Evolutionary conservation across 2,797 vertebrate species (phyloP).

Genomic region (Rhynchotus rufescens): DNA sequence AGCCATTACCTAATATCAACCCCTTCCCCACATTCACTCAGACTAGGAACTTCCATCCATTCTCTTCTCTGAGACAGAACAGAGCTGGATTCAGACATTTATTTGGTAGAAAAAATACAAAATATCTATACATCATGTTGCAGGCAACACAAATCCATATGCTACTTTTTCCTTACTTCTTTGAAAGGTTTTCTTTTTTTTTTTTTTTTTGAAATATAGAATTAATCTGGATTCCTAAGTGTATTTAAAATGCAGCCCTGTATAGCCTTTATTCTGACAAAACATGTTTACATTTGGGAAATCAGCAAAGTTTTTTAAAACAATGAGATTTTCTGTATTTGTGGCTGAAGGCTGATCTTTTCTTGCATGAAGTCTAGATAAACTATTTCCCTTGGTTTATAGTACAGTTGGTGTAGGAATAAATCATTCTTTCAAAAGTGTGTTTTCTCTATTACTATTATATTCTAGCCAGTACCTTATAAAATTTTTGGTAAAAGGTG

Average conservation of each 20-base stretch:
- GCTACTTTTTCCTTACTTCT: too few species aligned
- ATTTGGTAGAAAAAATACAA: too few species aligned
- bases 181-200: too few species aligned
- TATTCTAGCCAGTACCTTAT: neutral
- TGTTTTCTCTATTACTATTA: neutral
- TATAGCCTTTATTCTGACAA: too few species aligned
- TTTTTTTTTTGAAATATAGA: too few species aligned
- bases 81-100: too few species aligned
- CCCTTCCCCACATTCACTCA: neutral
- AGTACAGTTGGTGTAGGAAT: constrained; percentile 21
- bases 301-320: too few species aligned
- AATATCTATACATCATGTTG: too few species aligned
- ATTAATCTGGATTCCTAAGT: too few species aligned
- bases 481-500: neutral
- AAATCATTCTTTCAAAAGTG: neutral
- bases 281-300: too few species aligned
- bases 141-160: too few species aligned
- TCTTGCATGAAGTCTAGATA: constrained; percentile 30
- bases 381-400: neutral
- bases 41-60: neutral
- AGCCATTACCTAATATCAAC: neutral
- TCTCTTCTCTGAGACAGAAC: neutral
- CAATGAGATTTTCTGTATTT: neutral
- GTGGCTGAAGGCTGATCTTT: constrained; percentile 17
- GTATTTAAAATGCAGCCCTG: too few species aligned